Percentiles rank a stretch among this genome's conserved stretches.
Conservation (phyloP, 2,888 invertebrate species). For the Metellina segmentata region DNA sequence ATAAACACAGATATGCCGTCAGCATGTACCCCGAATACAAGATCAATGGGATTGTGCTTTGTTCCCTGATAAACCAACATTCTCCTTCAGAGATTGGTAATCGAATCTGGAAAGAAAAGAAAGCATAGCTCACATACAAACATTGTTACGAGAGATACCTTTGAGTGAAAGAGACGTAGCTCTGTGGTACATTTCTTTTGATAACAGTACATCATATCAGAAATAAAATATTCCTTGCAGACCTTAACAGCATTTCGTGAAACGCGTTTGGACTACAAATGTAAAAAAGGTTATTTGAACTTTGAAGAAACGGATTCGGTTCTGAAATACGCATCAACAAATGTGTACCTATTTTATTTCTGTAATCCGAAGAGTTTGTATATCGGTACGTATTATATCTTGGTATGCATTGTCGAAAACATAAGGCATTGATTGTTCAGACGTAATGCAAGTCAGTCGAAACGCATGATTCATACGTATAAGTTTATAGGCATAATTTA, state of each 20-base stretch:
- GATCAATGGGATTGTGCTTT: background rate
- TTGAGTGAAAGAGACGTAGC: background rate
- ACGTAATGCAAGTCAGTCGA: too few species aligned
- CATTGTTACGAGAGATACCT: background rate
- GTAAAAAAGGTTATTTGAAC: background rate
- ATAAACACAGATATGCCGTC: background rate
- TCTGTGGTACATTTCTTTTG: background rate
- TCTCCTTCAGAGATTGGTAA: slow-evolving; percentile 1
- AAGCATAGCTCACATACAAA: background rate
- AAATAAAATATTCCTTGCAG: background rate
- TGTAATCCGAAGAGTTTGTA: too few species aligned
- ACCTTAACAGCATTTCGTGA: background rate
- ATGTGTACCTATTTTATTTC: background rate
- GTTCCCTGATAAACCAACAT: background rate
- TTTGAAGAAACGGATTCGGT: background rate
- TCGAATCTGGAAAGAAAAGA: slow-evolving; percentile 1
- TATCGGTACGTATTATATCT: too few species aligned
- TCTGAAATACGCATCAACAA: background rate
- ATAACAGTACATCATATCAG: background rate
- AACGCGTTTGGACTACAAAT: background rate
- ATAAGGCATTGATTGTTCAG: too few species aligned
- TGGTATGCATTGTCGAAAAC: too few species aligned
- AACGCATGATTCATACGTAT: too few species aligned
- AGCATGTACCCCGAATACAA: background rate
- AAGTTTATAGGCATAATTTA: too few species aligned